Evolutionary conservation across 2,888 invertebrate genomes (phyloP).

Genomic region (Cephalotes varians): DNA sequence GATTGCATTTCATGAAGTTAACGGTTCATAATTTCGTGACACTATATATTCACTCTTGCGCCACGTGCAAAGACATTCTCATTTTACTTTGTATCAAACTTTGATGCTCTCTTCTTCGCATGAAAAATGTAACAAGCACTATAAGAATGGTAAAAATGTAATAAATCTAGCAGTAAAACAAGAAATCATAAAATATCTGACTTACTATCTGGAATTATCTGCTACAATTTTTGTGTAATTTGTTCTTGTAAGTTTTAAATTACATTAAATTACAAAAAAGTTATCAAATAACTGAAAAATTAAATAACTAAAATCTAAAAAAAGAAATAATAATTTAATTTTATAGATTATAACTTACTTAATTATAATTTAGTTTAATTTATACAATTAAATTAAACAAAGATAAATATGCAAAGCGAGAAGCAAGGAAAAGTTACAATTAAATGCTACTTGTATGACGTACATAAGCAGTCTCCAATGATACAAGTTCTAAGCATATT

Average conservation of each 20-base stretch:
- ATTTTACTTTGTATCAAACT: background rate
- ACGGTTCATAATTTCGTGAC: slow-evolving; percentile 28
- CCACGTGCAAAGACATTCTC: background rate
- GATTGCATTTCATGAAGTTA: slow-evolving; percentile 32
- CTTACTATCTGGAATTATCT: background rate
- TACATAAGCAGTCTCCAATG: background rate
- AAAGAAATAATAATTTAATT: background rate
- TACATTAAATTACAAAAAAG: background rate
- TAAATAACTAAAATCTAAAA: background rate
- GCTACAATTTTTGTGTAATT: background rate
- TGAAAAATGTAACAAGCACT: background rate
- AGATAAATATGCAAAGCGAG: background rate
- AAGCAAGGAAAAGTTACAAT: background rate
- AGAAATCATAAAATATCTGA: background rate
- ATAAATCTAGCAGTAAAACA: background rate
- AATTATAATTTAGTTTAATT: background rate
- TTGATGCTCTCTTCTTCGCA: background rate
- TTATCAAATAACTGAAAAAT: background rate
- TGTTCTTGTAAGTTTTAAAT: background rate
- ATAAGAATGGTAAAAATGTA: background rate
- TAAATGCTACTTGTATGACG: background rate
- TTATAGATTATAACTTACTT: background rate
- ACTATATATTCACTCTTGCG: background rate
- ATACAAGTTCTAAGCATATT: background rate
- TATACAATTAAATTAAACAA: background rate